Percentiles rank a stretch among this genome's conserved stretches.
phyloP scores from a whole-genome alignment of 2,797 vertebrate species.

The Tenualosa thibaudeaui region DNA sequence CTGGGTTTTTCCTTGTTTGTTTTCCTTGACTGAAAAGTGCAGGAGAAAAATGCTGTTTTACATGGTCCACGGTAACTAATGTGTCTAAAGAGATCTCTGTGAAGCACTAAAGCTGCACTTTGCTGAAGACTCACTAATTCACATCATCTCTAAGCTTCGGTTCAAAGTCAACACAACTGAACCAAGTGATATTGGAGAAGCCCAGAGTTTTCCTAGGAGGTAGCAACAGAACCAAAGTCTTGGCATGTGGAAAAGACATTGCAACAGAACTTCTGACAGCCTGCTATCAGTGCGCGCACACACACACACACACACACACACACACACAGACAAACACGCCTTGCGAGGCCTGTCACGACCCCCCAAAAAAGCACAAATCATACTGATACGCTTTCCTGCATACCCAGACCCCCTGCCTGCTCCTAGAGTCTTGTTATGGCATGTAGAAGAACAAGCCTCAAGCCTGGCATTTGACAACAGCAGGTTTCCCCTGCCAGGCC shows the following conservation, averaged over 20 bases:
- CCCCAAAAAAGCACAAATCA: conserved; percentile 11
- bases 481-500: too few relatives aligned
- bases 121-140: background rate
- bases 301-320: background rate
- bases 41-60: background rate
- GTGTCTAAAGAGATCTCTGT: background rate
- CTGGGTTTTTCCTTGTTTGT: background rate
- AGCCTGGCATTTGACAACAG: too few relatives aligned
- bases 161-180: conserved; percentile 1
- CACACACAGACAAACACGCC: background rate
- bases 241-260: conserved; percentile 44
- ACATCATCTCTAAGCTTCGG: background rate
- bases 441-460: background rate
- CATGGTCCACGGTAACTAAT: background rate
- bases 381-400: background rate
- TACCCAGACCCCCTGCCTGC: background rate
- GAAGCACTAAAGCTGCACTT: background rate
- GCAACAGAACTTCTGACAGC: conserved; percentile 27
- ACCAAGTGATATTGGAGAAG: background rate
- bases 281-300: background rate
- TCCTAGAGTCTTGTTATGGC: background rate
- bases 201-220: background rate
- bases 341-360: too few relatives aligned
- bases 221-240: background rate
- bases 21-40: background rate